Conservation (phyloP, 2,113 vertebrate genomes). For the Ranitomeya variabilis region DNA sequence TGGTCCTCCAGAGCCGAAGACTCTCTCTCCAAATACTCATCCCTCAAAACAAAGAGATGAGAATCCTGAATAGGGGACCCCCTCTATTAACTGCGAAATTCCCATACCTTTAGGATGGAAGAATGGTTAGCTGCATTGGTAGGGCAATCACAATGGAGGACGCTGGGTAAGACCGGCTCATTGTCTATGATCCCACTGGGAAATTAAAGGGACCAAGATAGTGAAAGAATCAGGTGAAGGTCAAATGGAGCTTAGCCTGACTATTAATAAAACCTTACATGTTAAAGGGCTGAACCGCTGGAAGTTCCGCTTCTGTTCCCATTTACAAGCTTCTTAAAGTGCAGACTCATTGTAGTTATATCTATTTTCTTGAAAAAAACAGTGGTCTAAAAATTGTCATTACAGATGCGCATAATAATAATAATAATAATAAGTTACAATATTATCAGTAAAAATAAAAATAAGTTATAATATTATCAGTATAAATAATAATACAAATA, state of each 20-base stretch:
- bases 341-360: neutral
- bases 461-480: no score
- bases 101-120: neutral
- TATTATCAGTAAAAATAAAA: no score
- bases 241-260: slow-evolving; percentile 14
- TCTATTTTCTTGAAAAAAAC: neutral
- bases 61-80: no score
- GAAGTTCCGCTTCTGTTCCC: neutral
- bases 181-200: neutral
- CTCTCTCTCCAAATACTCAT: no score
- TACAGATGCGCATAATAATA: neutral
- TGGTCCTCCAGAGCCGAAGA: no score
- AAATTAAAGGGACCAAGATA: neutral
- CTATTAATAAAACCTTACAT: neutral
- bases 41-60: no score
- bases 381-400: neutral
- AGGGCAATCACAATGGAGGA: neutral
- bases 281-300: neutral
- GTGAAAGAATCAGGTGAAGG: neutral
- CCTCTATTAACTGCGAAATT: no score
- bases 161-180: neutral
- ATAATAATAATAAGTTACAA: neutral
- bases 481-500: no score
- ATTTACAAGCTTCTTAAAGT: neutral
- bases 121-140: neutral